phyloP scores from a whole-genome alignment of 2,797 vertebrate genomes.

The Centropyge bicolor region DNA sequence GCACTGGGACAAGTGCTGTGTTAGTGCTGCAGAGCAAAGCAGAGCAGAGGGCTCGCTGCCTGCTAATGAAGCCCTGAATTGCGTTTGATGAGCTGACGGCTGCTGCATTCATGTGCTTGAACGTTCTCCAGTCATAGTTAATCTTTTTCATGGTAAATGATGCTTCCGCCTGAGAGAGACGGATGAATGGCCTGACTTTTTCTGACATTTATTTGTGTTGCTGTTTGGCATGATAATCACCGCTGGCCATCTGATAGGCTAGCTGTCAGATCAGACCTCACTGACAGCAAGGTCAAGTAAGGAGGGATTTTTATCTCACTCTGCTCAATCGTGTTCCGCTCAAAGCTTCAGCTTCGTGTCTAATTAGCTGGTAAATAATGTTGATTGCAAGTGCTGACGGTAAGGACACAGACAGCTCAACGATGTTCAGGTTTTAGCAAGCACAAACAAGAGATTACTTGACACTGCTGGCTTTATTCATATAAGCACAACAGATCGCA shows the following conservation, averaged over 20 bases:
- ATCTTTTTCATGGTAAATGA: slow-evolving; percentile 74
- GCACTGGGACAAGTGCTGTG: background rate
- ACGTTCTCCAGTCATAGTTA: slow-evolving; percentile 58
- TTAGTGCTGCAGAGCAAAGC: slow-evolving; percentile 10
- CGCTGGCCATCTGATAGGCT: slow-evolving; percentile 47
- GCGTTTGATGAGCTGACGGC: slow-evolving; percentile 64
- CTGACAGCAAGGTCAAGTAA: slow-evolving; percentile 39
- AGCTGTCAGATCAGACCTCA: slow-evolving; percentile 43
- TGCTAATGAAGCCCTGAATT: slow-evolving; percentile 69
- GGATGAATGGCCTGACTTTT: slow-evolving; percentile 69
- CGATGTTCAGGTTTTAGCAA: background rate
- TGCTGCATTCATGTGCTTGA: slow-evolving; percentile 41
- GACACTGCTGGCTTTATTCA: slow-evolving; percentile 11
- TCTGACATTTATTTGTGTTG: slow-evolving; percentile 74
- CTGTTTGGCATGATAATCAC: slow-evolving; percentile 68
- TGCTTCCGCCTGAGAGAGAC: slow-evolving; percentile 47
- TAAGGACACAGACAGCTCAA: background rate
- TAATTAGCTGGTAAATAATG: slow-evolving; percentile 43
- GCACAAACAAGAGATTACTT: slow-evolving; percentile 2
- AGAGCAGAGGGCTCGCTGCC: slow-evolving; percentile 46
- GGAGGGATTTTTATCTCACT: slow-evolving; percentile 37
- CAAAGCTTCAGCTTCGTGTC: slow-evolving; percentile 28
- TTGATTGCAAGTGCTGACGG: slow-evolving; percentile 8
- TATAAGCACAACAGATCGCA: background rate
- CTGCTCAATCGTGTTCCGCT: slow-evolving; percentile 18